Evolutionary conservation across 2,888 invertebrate species (phyloP), one percentile per base, ranked within the genome.

Genomic region (Amphipoea oculea): DNA sequence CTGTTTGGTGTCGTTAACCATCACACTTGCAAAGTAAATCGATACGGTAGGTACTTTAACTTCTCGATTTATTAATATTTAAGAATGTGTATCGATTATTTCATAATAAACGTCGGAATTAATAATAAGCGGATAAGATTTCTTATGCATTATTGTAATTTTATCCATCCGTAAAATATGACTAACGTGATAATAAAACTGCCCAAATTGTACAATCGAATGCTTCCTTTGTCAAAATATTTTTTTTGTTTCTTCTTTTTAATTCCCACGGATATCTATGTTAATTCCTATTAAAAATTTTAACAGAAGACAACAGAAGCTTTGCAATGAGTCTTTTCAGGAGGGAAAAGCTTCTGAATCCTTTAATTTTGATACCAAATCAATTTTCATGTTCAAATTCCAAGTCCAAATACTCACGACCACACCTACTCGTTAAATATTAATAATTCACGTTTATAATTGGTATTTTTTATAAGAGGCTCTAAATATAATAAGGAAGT

Each of bases 401-500:
- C 20, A 45, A 67, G 62, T 76, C 29, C 4, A 70, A 23, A 62
- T n/a, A 68, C 11, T 48, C 66, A 74, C 60, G 40, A 60, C 42
- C 40, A 14, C 36, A 62, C 42, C 63, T 48, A 76, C 70, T 73
- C 29, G 68, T 72, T 83, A 70, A 73, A 81, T 63, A 73, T 83
- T 14, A 80, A 73, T 76, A 73, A 54, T 63, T 78, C 78, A 81
- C 66, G 54, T 48, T 73, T 77, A 57, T 78, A 68, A 78, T 85
- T 60, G 76, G 17, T 74, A 68, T 66, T 60, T 79, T 73, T 77
- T 69, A 62, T 57, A n/a, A n/a, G n/a, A 73, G 57, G 71, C 72
- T 73, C 68, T 77, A 73, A 73, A 78, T 73, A n/a, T 67, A 57
- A 85, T 85, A 67, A 84, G 88, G 88, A 87, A 87, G 79, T 68